Percentiles rank a stretch among this genome's conserved stretches.
Conservation (phyloP, 2,888 invertebrate genomes). For the Itoplectis maculator region DNA sequence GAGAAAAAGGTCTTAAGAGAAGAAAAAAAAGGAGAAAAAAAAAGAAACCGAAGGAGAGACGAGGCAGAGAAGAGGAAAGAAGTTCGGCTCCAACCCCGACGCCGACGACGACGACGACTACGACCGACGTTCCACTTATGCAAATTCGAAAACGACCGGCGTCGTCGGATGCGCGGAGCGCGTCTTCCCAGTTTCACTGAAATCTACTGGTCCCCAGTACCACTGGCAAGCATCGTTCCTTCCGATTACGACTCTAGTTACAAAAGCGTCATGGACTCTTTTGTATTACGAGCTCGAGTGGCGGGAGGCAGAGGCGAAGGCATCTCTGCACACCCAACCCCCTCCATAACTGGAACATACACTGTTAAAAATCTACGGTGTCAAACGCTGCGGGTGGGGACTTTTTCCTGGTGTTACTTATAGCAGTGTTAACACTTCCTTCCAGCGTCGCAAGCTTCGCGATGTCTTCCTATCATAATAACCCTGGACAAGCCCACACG, state of each 20-base stretch:
- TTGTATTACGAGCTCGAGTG: constrained; percentile 36
- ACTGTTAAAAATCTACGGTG: too few species aligned
- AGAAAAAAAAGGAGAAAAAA: constrained; percentile 9
- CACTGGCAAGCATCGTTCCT: constrained; percentile 42
- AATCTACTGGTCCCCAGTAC: constrained; percentile 25
- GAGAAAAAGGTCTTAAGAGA: constrained; percentile 34
- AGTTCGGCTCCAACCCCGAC: constrained; percentile 20
- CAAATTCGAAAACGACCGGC: constrained; percentile 59
- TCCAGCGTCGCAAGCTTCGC: not conserved
- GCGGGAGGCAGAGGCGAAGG: not conserved
- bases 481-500: not conserved
- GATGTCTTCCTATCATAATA: constrained; percentile 12
- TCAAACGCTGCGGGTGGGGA: too few species aligned
- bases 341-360: too few species aligned
- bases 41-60: constrained; percentile 24
- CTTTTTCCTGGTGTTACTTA: too few species aligned
- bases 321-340: constrained; percentile 13
- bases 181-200: constrained; percentile 38
- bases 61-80: constrained; percentile 44
- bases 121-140: constrained; percentile 61
- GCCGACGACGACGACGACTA: constrained; percentile 47
- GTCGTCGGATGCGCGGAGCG: constrained; percentile 18
- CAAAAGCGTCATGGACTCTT: constrained; percentile 50
- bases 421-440: constrained; percentile 33
- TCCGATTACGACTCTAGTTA: constrained; percentile 59